Evolutionary conservation across 1,140 invertebrate species (phyloP).

Genomic region (Oncopeltus fasciatus): DNA sequence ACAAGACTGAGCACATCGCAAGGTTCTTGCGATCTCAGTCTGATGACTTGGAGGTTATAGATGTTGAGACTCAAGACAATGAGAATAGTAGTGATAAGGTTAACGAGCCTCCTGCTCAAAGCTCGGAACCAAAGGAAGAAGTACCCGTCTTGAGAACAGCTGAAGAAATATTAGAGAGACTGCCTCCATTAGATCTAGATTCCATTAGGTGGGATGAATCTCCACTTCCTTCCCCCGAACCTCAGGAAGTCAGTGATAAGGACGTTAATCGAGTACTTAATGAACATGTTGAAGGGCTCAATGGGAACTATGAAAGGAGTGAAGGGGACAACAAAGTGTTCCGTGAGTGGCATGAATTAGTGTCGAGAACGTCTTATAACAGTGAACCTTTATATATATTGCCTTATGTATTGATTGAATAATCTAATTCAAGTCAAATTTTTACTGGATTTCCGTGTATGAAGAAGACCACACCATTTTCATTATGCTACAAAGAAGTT

Average conservation of each 20-base stretch:
- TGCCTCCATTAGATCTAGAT: constrained; percentile 45
- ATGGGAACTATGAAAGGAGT: constrained; percentile 41
- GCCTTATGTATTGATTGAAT: constrained; percentile 86
- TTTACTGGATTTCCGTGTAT: not conserved
- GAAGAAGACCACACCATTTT: constrained; percentile 2
- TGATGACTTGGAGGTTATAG: constrained; percentile 21
- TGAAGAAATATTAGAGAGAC: constrained; percentile 40
- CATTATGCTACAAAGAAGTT: not conserved
- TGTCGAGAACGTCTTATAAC: constrained; percentile 47
- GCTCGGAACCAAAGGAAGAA: constrained; percentile 1
- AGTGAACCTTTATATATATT: constrained; percentile 66
- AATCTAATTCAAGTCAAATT: constrained; percentile 23
- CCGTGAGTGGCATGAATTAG: constrained; percentile 69
- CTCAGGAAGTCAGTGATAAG: constrained; percentile 27
- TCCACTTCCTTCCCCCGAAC: constrained; percentile 24
- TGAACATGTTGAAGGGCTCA: constrained; percentile 38
- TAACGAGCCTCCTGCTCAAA: not conserved
- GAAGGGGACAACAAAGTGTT: constrained; percentile 37
- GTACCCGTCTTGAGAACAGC: constrained; percentile 12
- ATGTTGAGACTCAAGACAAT: constrained; percentile 10
- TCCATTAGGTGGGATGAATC: constrained; percentile 36
- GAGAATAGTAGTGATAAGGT: constrained; percentile 12
- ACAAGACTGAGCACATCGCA: constrained; percentile 42
- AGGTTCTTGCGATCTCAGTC: constrained; percentile 36
- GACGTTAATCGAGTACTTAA: constrained; percentile 32